phyloP scores from a whole-genome alignment of 2,888 invertebrate genomes.

The Ditula angustiorana region DNA sequence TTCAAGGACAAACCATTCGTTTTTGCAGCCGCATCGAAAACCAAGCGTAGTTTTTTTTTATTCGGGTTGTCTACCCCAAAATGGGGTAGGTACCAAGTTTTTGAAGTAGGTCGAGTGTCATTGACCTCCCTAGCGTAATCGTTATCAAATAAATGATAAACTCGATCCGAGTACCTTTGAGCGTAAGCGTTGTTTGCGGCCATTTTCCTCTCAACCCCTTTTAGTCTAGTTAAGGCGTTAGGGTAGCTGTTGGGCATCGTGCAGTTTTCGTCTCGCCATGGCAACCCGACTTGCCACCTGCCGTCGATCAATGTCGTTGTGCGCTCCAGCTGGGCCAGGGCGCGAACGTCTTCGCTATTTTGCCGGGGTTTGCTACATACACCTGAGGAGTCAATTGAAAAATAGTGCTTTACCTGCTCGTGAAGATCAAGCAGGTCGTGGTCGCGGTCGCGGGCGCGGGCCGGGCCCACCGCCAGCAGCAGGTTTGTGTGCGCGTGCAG shows the following conservation, averaged over 20 bases:
- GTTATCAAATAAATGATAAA: slow-evolving; percentile 18
- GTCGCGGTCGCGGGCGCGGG: not conserved
- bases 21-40: slow-evolving; percentile 1
- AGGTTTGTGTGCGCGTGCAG: too few relatives aligned
- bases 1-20: not conserved
- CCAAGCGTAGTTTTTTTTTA: slow-evolving; percentile 11
- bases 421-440: not conserved
- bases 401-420: not conserved
- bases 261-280: slow-evolving; percentile 9
- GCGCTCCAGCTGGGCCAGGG: not conserved
- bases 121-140: slow-evolving; percentile 12
- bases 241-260: not conserved
- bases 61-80: slow-evolving; percentile 28
- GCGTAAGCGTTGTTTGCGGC: not conserved
- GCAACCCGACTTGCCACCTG: slow-evolving; percentile 16
- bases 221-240: too few relatives aligned
- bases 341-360: not conserved
- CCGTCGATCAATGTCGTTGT: slow-evolving; percentile 9
- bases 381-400: not conserved
- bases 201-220: not conserved
- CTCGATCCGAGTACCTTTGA: slow-evolving; percentile 6
- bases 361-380: not conserved
- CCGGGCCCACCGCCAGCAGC: not conserved
- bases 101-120: not conserved
- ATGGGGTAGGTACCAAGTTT: slow-evolving; percentile 19